A percentile compares a stretch with the other conserved stretches of the same genome.
phyloP scores from a whole-genome alignment of 2,797 vertebrate species.

The Gouania willdenowi region DNA sequence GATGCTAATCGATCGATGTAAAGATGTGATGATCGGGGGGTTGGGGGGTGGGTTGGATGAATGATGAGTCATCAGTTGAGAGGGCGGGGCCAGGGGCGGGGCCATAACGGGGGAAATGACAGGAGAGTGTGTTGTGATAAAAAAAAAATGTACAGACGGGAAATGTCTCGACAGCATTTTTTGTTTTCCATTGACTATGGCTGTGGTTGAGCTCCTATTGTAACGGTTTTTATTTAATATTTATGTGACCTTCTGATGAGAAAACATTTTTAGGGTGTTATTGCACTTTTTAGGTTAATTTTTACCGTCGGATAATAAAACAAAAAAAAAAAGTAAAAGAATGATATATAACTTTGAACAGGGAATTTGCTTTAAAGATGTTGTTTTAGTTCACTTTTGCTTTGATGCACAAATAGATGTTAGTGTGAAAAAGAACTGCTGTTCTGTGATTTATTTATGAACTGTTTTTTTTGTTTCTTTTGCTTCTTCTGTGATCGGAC shows the following conservation, averaged over 20 bases:
- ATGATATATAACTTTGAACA: constrained; percentile 79
- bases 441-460: constrained; percentile 84
- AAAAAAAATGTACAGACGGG: constrained; percentile 75
- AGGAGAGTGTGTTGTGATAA: constrained; percentile 66
- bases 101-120: constrained; percentile 23
- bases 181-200: constrained; percentile 72
- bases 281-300: constrained; percentile 86
- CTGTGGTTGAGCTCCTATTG: constrained; percentile 77
- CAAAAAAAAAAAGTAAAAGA: constrained; percentile 52
- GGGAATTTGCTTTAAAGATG: constrained; percentile 80
- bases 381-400: constrained; percentile 80
- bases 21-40: constrained; percentile 38
- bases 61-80: constrained; percentile 43
- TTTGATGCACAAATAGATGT: constrained; percentile 84
- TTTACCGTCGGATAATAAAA: constrained; percentile 75
- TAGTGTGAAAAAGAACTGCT: constrained; percentile 79
- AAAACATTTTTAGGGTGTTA: constrained; percentile 77
- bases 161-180: constrained; percentile 66
- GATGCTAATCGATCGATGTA: constrained; percentile 72
- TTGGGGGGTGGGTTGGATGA: background rate
- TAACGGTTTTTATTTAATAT: constrained; percentile 85
- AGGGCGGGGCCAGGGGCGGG: no score
- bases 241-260: constrained; percentile 85
- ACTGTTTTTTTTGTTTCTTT: constrained; percentile 48
- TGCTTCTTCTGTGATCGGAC: constrained; percentile 73